Percentiles rank a stretch among this genome's conserved stretches.
Evolutionary conservation across 2,113 vertebrate genomes (phyloP).

Genomic region (Strigops habroptila): DNA sequence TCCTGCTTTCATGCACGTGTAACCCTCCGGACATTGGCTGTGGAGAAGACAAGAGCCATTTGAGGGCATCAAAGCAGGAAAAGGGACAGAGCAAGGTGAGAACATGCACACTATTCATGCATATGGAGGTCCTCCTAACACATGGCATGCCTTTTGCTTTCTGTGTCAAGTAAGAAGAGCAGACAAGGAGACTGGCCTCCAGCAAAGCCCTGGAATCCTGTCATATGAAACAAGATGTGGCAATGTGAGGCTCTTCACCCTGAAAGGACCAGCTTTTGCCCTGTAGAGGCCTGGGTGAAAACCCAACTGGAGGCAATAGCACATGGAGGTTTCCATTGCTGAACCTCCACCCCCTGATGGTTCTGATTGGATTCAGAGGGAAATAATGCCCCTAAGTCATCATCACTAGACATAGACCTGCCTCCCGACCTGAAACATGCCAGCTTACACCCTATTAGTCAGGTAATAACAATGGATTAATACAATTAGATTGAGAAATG

Average conservation of each 20-base stretch:
- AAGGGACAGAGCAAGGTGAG: background rate
- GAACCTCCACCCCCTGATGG: background rate
- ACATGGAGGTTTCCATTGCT: rapidly evolving
- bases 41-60: background rate
- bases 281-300: background rate
- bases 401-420: rapidly evolving
- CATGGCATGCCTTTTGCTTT: background rate
- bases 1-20: conserved; percentile 94
- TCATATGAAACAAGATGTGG: rapidly evolving
- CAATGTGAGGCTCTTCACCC: rapidly evolving
- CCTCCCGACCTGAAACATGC: background rate
- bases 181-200: background rate
- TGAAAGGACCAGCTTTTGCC: background rate
- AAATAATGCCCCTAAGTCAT: background rate
- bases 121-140: background rate
- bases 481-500: rapidly evolving
- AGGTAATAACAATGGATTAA: background rate
- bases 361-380: background rate
- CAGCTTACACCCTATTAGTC: background rate
- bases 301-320: background rate
- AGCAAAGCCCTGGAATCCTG: background rate
- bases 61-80: background rate
- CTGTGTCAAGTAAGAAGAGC: rapidly evolving
- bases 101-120: rapidly evolving
- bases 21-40: conserved; percentile 94